phyloP scores from a whole-genome alignment of 2,113 vertebrate genomes.

The Chloebia gouldiae region DNA sequence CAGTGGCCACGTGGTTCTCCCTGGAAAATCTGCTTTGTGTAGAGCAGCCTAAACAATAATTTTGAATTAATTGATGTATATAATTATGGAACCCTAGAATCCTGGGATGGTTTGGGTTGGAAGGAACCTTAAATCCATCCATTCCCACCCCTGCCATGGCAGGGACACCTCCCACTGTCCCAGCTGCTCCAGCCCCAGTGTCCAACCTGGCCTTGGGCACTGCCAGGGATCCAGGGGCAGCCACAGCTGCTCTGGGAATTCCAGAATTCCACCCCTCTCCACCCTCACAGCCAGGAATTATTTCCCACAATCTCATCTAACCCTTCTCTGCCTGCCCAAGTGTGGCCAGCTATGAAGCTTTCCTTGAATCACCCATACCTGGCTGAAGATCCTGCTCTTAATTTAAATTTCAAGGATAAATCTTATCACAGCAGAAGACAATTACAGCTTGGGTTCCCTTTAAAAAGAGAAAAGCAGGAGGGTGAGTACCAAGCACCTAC shows the following conservation, averaged over 20 bases:
- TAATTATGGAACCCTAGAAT: neutral
- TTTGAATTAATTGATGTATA: accelerated
- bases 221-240: neutral
- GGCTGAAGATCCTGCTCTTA: neutral
- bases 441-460: accelerated
- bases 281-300: accelerated
- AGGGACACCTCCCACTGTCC: neutral
- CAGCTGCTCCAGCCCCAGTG: neutral
- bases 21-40: neutral
- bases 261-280: neutral
- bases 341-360: neutral
- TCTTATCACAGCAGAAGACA: neutral
- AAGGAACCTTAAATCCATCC: accelerated
- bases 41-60: neutral
- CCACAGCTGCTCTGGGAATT: neutral
- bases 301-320: neutral
- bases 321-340: neutral
- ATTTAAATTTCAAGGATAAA: neutral
- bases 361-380: neutral
- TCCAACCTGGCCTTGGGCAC: neutral
- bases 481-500: accelerated
- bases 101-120: neutral
- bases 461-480: accelerated
- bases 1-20: neutral
- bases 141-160: accelerated